Conservation (phyloP, 2,113 vertebrate genomes). For the Osmerus eperlanus region DNA sequence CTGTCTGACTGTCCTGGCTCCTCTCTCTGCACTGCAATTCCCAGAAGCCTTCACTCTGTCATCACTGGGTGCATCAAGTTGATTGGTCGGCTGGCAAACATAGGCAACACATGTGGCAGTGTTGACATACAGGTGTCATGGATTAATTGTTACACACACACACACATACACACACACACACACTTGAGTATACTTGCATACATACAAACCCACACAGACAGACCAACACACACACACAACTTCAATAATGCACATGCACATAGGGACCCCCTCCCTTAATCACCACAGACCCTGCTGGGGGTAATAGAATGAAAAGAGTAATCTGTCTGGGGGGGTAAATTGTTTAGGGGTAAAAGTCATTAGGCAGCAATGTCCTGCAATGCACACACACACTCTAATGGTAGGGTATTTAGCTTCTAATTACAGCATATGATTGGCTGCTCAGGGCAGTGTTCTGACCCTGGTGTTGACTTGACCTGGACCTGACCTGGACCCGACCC, state of each 20-base stretch:
- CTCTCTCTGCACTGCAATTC: constrained; percentile 43
- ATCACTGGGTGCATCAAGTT: constrained; percentile 25
- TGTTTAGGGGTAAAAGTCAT: too few species aligned
- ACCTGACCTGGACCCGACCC: too few species aligned
- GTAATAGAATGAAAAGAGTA: too few species aligned
- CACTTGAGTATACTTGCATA: background rate
- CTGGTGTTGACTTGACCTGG: too few species aligned
- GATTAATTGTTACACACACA: constrained; percentile 18
- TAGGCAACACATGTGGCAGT: constrained; percentile 11
- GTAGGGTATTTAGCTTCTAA: too few species aligned
- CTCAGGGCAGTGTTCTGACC: too few species aligned
- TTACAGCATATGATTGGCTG: too few species aligned
- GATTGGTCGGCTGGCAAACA: constrained; percentile 32
- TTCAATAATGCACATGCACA: background rate
- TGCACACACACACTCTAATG: too few species aligned
- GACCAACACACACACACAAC: constrained; percentile 5
- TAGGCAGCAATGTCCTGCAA: too few species aligned
- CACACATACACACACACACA: constrained; percentile 4
- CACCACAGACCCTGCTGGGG: background rate
- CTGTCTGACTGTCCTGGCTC: constrained; percentile 32
- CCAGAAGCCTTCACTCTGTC: constrained; percentile 46
- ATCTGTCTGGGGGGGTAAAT: too few species aligned
- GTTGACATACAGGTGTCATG: constrained; percentile 18
- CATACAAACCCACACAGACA: background rate
- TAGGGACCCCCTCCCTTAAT: background rate